Evolutionary conservation across 2,888 invertebrate species (phyloP).

Genomic region (Bursaphelenchus okinawaensis): DNA sequence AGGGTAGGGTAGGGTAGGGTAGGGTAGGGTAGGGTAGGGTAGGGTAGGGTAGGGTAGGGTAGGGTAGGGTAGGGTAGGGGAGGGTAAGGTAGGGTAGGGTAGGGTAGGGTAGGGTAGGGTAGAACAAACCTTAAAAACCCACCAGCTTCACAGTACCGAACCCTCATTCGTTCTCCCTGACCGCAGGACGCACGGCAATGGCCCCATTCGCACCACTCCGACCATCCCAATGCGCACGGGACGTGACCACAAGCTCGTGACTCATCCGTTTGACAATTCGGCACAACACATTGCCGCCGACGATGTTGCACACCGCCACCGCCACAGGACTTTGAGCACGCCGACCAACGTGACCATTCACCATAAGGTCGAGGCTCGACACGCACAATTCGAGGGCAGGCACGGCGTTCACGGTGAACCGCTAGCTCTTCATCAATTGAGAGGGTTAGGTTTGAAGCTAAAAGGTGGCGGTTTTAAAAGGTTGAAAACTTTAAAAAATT

Average conservation of each 20-base stretch:
- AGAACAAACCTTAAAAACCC: too few relatives aligned
- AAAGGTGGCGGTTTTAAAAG: too few relatives aligned
- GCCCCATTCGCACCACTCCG: slow-evolving; percentile 50
- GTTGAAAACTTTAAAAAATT: too few relatives aligned
- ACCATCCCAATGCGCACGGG: slow-evolving; percentile 44
- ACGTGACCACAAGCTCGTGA: slow-evolving; percentile 39
- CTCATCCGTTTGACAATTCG: slow-evolving; percentile 41
- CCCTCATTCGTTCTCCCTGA: slow-evolving; percentile 37
- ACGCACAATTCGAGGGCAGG: slow-evolving; percentile 5
- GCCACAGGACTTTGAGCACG: slow-evolving; percentile 44
- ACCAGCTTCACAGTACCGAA: slow-evolving; percentile 43
- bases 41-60: too few relatives aligned
- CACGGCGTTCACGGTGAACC: not conserved
- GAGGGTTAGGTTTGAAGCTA: not conserved
- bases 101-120: too few relatives aligned
- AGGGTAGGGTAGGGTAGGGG: too few relatives aligned
- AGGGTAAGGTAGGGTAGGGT: too few relatives aligned
- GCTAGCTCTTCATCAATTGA: not conserved
- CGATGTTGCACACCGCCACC: slow-evolving; percentile 36
- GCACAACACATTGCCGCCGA: slow-evolving; percentile 38
- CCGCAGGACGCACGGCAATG: slow-evolving; percentile 33
- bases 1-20: too few relatives aligned
- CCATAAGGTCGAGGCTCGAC: slow-evolving; percentile 5
- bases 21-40: too few relatives aligned
- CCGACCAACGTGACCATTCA: slow-evolving; percentile 48